These are phyloP conservation scores for Hemicrepidius hirtus DNA, from an alignment of 2,888 invertebrate species.

Conservation along the genomic window DNA sequence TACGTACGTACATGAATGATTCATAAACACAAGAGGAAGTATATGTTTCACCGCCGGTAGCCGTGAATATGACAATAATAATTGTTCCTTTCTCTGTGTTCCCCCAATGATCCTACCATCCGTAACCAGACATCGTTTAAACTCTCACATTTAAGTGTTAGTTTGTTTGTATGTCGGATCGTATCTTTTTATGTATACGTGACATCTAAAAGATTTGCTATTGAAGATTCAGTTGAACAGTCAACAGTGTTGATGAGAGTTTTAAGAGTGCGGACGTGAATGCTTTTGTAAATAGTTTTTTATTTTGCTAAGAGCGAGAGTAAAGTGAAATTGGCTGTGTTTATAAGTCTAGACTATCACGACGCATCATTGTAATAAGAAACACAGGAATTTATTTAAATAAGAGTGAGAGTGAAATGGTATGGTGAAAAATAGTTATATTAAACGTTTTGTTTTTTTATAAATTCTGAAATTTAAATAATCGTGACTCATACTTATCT, in stretches of 20 bases:
- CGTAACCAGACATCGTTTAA: slow-evolving; percentile 1
- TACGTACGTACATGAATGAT: slow-evolving; percentile 5
- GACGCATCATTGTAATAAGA: neutral
- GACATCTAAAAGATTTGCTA: neutral
- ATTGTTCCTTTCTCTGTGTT: slow-evolving; percentile 23
- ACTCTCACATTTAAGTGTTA: slow-evolving; percentile 14
- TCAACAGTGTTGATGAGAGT: neutral
- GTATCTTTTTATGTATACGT: neutral
- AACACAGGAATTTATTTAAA: too few relatives aligned
- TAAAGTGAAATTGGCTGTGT: neutral
- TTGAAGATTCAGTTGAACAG: too few relatives aligned
- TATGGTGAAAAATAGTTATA: neutral
- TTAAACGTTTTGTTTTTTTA: too few relatives aligned
- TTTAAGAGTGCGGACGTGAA: neutral
- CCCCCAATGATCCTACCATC: slow-evolving; percentile 7
- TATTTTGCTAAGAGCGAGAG: neutral
- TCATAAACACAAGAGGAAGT: slow-evolving; percentile 16
- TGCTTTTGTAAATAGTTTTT: neutral
- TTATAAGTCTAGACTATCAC: neutral
- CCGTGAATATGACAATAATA: neutral
- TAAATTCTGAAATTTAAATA: too few relatives aligned
- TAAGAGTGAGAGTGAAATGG: too few relatives aligned
- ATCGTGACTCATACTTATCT: too few relatives aligned
- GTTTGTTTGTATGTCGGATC: neutral
- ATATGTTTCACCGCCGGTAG: neutral